Evolutionary conservation across 2,888 invertebrate genomes (phyloP), one percentile per base, ranked within the genome.

Genomic region (Cephus sareptanus): DNA sequence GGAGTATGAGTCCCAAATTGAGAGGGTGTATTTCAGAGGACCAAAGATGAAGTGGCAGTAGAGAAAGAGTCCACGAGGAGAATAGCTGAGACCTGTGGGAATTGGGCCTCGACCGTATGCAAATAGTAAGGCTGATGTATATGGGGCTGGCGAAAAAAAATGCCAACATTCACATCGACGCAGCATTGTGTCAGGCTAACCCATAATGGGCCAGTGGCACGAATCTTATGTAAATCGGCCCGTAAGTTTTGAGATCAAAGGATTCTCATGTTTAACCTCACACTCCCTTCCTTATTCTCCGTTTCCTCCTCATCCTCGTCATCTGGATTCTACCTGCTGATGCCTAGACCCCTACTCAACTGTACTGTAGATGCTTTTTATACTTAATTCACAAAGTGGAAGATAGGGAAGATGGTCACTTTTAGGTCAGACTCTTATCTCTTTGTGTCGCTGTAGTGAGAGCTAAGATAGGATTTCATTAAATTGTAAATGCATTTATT

Each of bases 211-310:
- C 84, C 85, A 86, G 83, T 85, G 85, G 85, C 84, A 85, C 85
- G 82, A 82, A 87, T 87, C 86, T 86, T 87, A 87, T 88, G 87
- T 85, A 85, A 88, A 88, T 87, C 82, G 83, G 74, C 23, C 35
- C n/a, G 71, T 71, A 13, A 34, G 71, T 56, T 56, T 56, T 23
- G 56, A 56, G 56, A 56, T 56, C 56, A 56, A 56, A 56, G 56
- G 56, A 23, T 56, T 56, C 56, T 56, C 56, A 56, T 56, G 56
- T 23, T 56, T 23, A 56, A 56, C 56, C 56, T 56, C 56, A 56
- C 23, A 56, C 56, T 56, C 9, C 23, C 23, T 23, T 56, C 56
- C 56, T 56, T 23, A 56, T 56, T 56, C 56, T 56, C 15, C 23
- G 56, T 23, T 56, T 23, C 56, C 56, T 56, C 9, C 56, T 56